Conservation (phyloP, 2,797 vertebrate genomes). For the Antennarius maculatus region DNA sequence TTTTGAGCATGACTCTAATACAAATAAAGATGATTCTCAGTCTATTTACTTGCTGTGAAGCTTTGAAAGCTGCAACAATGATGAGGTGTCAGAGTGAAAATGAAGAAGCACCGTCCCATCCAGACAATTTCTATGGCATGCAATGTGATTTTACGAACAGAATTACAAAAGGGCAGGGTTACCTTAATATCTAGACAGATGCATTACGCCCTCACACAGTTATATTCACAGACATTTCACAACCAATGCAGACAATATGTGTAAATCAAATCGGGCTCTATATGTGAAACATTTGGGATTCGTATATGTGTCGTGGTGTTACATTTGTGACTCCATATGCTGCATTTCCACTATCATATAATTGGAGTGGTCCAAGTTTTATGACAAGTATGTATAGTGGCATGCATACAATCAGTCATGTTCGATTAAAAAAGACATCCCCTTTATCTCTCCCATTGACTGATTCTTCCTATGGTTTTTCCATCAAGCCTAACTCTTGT, state of each 20-base stretch:
- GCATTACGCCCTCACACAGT: slow-evolving; percentile 44
- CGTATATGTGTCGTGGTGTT: slow-evolving; percentile 20
- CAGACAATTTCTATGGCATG: slow-evolving; percentile 52
- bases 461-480: slow-evolving; percentile 15
- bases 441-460: slow-evolving; percentile 13
- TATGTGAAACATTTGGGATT: slow-evolving; percentile 28
- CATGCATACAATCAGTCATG: slow-evolving; percentile 5
- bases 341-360: slow-evolving; percentile 30
- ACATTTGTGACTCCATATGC: slow-evolving; percentile 8
- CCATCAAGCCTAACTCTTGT: slow-evolving; percentile 6
- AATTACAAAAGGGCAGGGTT: slow-evolving; percentile 50
- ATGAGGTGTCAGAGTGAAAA: slow-evolving; percentile 61
- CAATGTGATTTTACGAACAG: slow-evolving; percentile 46
- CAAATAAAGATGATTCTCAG: slow-evolving; percentile 58
- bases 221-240: slow-evolving; percentile 50
- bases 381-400: slow-evolving; percentile 17
- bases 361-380: neutral
- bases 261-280: slow-evolving; percentile 32
- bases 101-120: slow-evolving; percentile 48
- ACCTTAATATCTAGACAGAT: slow-evolving; percentile 42
- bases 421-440: slow-evolving; percentile 29
- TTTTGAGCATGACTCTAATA: slow-evolving; percentile 36
- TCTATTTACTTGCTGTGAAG: slow-evolving; percentile 41
- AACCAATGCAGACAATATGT: slow-evolving; percentile 15
- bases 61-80: slow-evolving; percentile 50